phyloP scores from a whole-genome alignment of 2,888 invertebrate species.

The Dasypolia templi region DNA sequence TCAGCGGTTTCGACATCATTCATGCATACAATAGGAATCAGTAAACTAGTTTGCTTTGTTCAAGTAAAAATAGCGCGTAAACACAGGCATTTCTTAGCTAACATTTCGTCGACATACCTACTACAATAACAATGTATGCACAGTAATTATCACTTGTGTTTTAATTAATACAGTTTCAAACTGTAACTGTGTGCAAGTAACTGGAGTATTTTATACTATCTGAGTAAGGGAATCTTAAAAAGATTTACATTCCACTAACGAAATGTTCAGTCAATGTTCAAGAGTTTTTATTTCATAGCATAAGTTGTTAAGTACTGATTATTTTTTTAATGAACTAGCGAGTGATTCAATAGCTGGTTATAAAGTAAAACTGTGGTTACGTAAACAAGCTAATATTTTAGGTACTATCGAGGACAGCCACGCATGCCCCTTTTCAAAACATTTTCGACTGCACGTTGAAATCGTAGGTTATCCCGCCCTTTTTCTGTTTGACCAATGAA shows the following conservation, averaged over 20 bases:
- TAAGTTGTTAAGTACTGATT: not conserved
- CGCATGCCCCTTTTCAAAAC: no score
- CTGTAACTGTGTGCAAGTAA: no score
- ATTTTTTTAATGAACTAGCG: not conserved
- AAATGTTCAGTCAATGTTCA: conserved; percentile 37
- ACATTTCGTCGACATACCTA: conserved; percentile 12
- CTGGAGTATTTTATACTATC: conserved; percentile 23
- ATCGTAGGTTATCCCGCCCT: no score
- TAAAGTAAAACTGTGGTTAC: not conserved
- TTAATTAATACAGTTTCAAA: conserved; percentile 36
- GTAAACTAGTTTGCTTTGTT: conserved; percentile 34
- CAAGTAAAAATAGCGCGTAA: conserved; percentile 35
- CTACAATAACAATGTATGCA: conserved; percentile 9
- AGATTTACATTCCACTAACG: conserved; percentile 27
- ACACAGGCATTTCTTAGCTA: conserved; percentile 15
- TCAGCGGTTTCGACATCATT: conserved; percentile 43
- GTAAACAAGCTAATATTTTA: conserved; percentile 4
- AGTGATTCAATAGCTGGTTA: not conserved
- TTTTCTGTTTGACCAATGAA: no score
- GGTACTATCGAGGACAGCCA: no score
- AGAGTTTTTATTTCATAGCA: not conserved
- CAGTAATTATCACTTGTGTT: conserved; percentile 38
- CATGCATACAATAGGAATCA: conserved; percentile 33
- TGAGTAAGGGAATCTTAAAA: conserved; percentile 34
- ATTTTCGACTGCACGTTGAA: no score